Conservation (phyloP, 1,140 invertebrate genomes). For the Drosophila albomicans region DNA sequence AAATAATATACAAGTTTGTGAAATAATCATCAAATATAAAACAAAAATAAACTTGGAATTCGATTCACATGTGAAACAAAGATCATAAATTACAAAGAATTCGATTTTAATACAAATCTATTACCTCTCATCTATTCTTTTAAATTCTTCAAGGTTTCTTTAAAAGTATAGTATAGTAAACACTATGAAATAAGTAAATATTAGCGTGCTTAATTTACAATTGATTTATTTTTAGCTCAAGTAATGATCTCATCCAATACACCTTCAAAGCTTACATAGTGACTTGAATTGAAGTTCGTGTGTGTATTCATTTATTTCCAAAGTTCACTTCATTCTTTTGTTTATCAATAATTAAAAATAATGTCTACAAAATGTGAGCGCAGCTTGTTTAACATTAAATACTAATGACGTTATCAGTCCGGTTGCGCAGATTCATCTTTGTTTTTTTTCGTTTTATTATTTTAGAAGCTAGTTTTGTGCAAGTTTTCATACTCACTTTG, state of each 20-base stretch:
- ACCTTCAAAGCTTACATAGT: conserved; percentile 20
- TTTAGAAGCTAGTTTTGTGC: background rate
- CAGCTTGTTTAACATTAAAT: conserved; percentile 47
- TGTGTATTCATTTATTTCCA: background rate
- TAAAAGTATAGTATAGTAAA: too few relatives aligned
- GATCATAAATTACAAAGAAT: too few relatives aligned
- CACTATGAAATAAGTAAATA: background rate
- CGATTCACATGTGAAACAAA: too few relatives aligned
- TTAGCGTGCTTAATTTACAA: background rate
- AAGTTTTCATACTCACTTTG: conserved; percentile 4
- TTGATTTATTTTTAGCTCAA: conserved; percentile 8
- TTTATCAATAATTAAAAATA: conserved; percentile 32
- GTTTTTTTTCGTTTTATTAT: background rate
- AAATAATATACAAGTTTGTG: too few relatives aligned
- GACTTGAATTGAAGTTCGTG: conserved; percentile 18
- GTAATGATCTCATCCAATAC: conserved; percentile 42
- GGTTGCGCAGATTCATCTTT: background rate
- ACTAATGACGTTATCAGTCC: conserved; percentile 34
- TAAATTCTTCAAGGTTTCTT: background rate
- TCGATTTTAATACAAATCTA: too few relatives aligned
- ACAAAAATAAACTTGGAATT: too few relatives aligned
- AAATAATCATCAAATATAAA: too few relatives aligned
- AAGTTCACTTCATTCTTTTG: conserved; percentile 20
- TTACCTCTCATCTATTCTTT: background rate
- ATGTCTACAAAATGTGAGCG: conserved; percentile 22